Evolutionary conservation across 37 sponge, comb jelly and placozoan genomes (phyloP).

Genomic region (Spongia lamella): DNA sequence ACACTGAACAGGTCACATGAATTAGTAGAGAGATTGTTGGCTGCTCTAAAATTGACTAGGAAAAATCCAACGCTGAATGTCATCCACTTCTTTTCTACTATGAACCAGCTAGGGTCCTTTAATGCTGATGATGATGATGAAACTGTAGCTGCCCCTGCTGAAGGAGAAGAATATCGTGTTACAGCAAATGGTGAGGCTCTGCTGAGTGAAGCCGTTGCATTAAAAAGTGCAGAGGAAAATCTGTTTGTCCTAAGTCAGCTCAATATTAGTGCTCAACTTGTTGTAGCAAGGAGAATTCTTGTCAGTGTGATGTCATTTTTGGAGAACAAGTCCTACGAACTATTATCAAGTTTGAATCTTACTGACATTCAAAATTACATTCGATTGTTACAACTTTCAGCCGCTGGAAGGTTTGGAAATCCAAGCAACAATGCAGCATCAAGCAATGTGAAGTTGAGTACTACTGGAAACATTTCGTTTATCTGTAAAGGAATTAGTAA

Average conservation of each 20-base stretch:
- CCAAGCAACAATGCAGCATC: too few relatives aligned
- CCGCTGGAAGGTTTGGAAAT: too few relatives aligned
- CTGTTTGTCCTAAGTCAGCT: conserved; percentile 32
- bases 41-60: conserved; percentile 59
- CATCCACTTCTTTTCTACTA: conserved; percentile 12
- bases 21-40: conserved; percentile 15
- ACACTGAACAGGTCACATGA: conserved; percentile 7
- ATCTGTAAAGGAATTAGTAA: too few relatives aligned
- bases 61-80: conserved; percentile 17
- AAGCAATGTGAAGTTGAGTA: too few relatives aligned
- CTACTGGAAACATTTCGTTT: too few relatives aligned
- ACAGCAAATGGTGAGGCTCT: background rate
- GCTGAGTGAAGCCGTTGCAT: conserved; percentile 30
- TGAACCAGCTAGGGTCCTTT: conserved; percentile 40
- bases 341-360: too few relatives aligned
- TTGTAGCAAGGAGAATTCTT: too few relatives aligned
- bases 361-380: too few relatives aligned
- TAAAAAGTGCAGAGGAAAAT: conserved; percentile 28
- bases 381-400: too few relatives aligned
- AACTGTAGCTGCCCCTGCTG: background rate
- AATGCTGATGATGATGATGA: conserved; percentile 13
- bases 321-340: too few relatives aligned
- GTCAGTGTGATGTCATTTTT: too few relatives aligned
- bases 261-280: background rate
- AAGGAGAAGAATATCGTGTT: background rate